These are phyloP conservation scores for Pseudoips prasinana DNA, from an alignment of 2,888 invertebrate genomes.

Conservation along the genomic window DNA sequence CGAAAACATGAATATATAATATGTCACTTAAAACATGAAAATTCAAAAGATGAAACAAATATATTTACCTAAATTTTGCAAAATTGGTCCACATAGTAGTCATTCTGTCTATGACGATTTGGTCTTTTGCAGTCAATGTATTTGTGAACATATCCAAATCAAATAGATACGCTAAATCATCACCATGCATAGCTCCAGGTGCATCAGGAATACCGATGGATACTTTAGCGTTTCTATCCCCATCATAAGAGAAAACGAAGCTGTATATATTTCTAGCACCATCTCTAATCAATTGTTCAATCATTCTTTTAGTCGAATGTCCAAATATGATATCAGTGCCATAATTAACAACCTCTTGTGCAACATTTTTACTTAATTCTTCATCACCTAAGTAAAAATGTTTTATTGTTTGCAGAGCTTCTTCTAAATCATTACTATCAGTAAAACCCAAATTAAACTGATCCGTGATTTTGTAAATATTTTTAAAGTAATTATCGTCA, in stretches of 20 bases:
- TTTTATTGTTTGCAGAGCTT: slow-evolving; percentile 6
- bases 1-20: no score
- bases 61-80: slow-evolving; percentile 54
- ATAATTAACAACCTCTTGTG: slow-evolving; percentile 6
- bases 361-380: slow-evolving; percentile 3
- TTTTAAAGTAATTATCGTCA: neutral
- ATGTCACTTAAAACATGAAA: no score
- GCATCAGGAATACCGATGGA: slow-evolving; percentile 17
- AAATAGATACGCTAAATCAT: neutral
- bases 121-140: slow-evolving; percentile 36
- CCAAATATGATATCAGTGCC: slow-evolving; percentile 8
- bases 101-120: slow-evolving; percentile 48
- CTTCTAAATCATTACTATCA: slow-evolving; percentile 3
- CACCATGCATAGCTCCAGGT: slow-evolving; percentile 10
- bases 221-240: slow-evolving; percentile 21
- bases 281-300: slow-evolving; percentile 38
- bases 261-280: slow-evolving; percentile 42
- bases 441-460: slow-evolving; percentile 10
- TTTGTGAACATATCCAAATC: neutral
- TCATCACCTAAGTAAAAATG: slow-evolving; percentile 21
- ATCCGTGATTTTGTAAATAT: slow-evolving; percentile 3
- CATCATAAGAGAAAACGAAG: slow-evolving; percentile 50
- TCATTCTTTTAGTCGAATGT: slow-evolving; percentile 43
- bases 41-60: no score
- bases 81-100: slow-evolving; percentile 67